phyloP scores from a whole-genome alignment of 2,888 invertebrate species.

The Yponomeuta evonymella region DNA sequence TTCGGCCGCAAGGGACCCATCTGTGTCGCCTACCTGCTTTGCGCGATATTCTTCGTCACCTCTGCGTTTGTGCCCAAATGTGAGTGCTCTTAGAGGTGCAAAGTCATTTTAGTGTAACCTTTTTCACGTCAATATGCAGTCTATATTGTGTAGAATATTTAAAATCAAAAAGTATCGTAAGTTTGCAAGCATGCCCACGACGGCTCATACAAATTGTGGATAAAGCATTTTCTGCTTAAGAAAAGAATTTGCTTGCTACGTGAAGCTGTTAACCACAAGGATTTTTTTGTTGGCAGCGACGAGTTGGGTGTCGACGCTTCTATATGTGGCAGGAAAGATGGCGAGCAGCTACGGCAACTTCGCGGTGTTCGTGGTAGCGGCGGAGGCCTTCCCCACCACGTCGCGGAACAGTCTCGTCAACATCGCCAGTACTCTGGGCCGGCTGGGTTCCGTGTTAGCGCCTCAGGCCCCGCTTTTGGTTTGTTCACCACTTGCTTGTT shows the following conservation, averaged over 20 bases:
- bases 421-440: slow-evolving; percentile 79
- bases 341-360: slow-evolving; percentile 81
- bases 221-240: no score
- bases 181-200: no score
- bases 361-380: slow-evolving; percentile 79
- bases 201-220: no score
- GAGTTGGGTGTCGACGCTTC: slow-evolving; percentile 57
- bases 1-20: slow-evolving; percentile 74
- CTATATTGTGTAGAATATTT: no score
- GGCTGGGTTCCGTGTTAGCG: slow-evolving; percentile 79
- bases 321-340: slow-evolving; percentile 80
- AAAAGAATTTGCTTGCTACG: no score
- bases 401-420: slow-evolving; percentile 80
- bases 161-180: no score
- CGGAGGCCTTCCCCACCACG: slow-evolving; percentile 83
- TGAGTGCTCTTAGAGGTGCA: slow-evolving; percentile 34
- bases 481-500: slow-evolving; percentile 25
- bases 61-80: slow-evolving; percentile 74
- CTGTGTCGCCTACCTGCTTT: slow-evolving; percentile 57
- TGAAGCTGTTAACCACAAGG: no score
- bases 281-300: slow-evolving; percentile 36
- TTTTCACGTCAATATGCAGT: no score
- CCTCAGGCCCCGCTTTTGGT: slow-evolving; percentile 81
- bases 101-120: not conserved
- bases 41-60: slow-evolving; percentile 70